Base-by-base conservation (phyloP, 2,888 invertebrate species). In the Rhogogaster chlorosoma region DNA sequence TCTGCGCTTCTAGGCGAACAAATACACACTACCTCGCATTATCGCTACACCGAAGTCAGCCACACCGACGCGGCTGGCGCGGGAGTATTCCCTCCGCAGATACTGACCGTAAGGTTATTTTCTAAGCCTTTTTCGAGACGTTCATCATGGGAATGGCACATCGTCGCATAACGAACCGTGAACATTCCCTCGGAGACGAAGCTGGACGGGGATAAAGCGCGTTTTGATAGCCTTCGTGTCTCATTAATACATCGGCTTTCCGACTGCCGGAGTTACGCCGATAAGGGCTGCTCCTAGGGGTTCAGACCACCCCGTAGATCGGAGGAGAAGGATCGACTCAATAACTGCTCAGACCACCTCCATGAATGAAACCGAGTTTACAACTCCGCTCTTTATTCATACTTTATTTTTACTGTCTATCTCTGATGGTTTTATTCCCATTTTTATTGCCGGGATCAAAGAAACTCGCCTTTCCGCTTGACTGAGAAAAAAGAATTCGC, bases 1-100 rank as follows among this genome's bases (percentile, higher is more conserved):
- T 92, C 92, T 90, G 90, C 18, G 91, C 92, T 92, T 92, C 92
- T 92, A 92, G 89, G 88, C 90, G 90, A 90, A 90, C 91, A 91
- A 91, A 91, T 88, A 90, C 53, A 53, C 53, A 49, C 87, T 86
- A 87, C 45, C 82, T 38, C 82, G 49, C 26, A 83, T 67, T 42
- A 10, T 45, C 42, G 32, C n/a, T 38, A 38, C 22, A 38, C 38
- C 7, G 7, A 38, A n/a, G n/a, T 6, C 53, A 53, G n/a, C 6
- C 18, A 53, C 53, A 53, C 53, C n/a, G n/a, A 53, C 42, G 42
- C 71, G 9, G 38, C 38, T n/a, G n/a, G n/a, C n/a, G n/a, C n/a
- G n/a, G n/a, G n/a, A 45, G 1, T 4, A 3, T 45, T 45, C 12
- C 15, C 45, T 15, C 45, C 12, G 45, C 45, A 45, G 45, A 45